These are phyloP conservation scores for Pteropus alecto DNA, from an alignment of 2,113 vertebrate species.

Conservation along the genomic window DNA sequence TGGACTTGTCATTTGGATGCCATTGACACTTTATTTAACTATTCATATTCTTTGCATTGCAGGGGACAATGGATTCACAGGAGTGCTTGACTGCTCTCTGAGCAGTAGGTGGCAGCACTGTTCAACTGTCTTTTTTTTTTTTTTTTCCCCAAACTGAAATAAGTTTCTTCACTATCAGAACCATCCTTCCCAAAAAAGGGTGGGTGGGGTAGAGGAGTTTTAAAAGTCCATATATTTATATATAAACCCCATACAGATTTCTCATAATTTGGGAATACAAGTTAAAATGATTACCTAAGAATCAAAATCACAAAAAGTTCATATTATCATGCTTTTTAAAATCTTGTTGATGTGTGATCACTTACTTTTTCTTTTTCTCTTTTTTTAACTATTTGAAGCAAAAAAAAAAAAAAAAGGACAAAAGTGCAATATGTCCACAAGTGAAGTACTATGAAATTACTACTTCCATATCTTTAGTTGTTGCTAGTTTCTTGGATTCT, in stretches of 20 bases:
- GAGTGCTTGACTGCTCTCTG: not conserved
- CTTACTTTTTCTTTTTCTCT: not conserved
- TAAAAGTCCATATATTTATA: not conserved
- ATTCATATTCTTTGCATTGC: accelerated
- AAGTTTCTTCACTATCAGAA: not conserved
- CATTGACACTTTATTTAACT: not conserved
- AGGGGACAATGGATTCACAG: not conserved
- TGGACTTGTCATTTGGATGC: slow-evolving; percentile 36
- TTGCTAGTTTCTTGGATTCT: not conserved
- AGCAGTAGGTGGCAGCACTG: slow-evolving; percentile 72
- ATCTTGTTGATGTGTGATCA: not conserved
- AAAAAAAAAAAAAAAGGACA: not conserved
- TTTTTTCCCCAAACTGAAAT: not conserved
- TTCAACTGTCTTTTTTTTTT: not conserved
- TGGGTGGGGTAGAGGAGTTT: not conserved
- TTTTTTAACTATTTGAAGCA: not conserved
- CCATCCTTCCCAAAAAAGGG: not conserved
- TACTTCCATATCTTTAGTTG: not conserved
- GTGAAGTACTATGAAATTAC: not conserved
- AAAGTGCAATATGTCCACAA: not conserved
- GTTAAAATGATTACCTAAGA: not conserved
- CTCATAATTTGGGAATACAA: not conserved
- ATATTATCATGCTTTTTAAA: not conserved
- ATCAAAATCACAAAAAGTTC: not conserved
- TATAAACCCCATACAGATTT: not conserved